These are phyloP conservation scores for Spodoptera picta DNA, from an alignment of 2,888 invertebrate species.

Conservation along the genomic window DNA sequence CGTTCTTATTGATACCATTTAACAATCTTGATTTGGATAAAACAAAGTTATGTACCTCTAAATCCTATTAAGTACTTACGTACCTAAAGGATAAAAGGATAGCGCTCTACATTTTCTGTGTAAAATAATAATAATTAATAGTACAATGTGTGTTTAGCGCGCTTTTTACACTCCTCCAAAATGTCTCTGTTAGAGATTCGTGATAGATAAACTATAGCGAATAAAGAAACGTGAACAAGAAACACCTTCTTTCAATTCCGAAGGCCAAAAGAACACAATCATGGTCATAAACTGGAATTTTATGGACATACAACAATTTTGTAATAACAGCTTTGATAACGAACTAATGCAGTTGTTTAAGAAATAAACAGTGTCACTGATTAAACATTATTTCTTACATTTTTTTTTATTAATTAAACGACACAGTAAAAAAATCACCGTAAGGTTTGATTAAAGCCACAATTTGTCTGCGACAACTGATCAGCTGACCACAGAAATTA, in stretches of 20 bases:
- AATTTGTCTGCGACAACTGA: conserved; percentile 15
- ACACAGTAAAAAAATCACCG: conserved; percentile 18
- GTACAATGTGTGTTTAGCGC: too few species aligned
- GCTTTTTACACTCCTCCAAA: too few species aligned
- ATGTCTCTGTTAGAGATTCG: too few species aligned
- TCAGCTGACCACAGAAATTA: conserved; percentile 47
- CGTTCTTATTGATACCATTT: too few species aligned
- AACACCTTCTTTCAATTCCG: conserved; percentile 25
- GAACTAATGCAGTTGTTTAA: conserved; percentile 15
- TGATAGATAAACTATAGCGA: conserved; percentile 5
- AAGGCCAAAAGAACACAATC: conserved; percentile 39
- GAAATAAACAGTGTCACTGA: conserved; percentile 10
- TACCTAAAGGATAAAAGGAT: too few species aligned
- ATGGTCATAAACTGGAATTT: conserved; percentile 13
- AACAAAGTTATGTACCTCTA: too few species aligned
- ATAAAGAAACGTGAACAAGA: conserved; percentile 36
- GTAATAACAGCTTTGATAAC: conserved; percentile 3
- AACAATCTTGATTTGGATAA: too few species aligned
- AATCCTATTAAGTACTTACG: too few species aligned
- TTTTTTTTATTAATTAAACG: background rate
- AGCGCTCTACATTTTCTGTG: too few species aligned
- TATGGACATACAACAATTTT: conserved; percentile 2
- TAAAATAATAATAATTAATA: too few species aligned
- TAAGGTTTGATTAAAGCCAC: conserved; percentile 22
- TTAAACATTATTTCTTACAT: background rate